phyloP scores from a whole-genome alignment of 2,797 vertebrate genomes.

The Hylomyscus alleni region DNA sequence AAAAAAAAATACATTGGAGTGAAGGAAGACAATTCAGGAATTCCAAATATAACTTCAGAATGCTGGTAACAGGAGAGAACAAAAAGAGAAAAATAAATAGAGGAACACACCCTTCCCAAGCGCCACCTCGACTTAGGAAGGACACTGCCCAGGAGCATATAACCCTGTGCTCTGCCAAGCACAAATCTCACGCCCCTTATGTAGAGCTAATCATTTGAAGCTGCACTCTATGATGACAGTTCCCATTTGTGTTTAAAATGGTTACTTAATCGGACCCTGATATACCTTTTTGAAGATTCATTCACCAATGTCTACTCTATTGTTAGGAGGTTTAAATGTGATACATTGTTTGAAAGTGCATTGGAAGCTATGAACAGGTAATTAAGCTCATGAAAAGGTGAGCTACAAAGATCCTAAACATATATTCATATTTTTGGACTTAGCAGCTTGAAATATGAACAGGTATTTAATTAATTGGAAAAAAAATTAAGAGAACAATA shows the following conservation, averaged over 20 bases:
- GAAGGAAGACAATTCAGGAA: background rate
- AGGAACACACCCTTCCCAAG: background rate
- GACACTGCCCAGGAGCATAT: background rate
- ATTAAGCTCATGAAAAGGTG: background rate
- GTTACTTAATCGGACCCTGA: background rate
- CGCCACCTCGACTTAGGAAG: background rate
- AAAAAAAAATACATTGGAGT: background rate
- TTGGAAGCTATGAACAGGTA: conserved; percentile 7
- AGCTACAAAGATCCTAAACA: conserved; percentile 37
- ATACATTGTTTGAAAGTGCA: conserved; percentile 14
- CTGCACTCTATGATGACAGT: background rate
- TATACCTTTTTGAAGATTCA: background rate
- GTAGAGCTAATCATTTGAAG: background rate
- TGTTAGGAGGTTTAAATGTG: background rate
- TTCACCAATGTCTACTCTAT: conserved; percentile 15
- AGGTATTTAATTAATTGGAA: conserved; percentile 42
- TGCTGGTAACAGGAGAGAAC: background rate
- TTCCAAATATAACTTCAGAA: background rate
- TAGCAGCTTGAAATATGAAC: conserved; percentile 23
- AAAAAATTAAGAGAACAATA: conserved; percentile 60
- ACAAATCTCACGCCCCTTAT: background rate
- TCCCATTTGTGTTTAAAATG: conserved; percentile 36
- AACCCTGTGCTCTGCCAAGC: background rate
- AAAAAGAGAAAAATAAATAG: background rate
- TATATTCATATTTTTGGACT: background rate